A percentile compares a stretch with the other conserved stretches of the same genome.
These are phyloP conservation scores for Scolopax mira DNA, from an alignment of 2,113 vertebrate genomes.

Conservation along the genomic window DNA sequence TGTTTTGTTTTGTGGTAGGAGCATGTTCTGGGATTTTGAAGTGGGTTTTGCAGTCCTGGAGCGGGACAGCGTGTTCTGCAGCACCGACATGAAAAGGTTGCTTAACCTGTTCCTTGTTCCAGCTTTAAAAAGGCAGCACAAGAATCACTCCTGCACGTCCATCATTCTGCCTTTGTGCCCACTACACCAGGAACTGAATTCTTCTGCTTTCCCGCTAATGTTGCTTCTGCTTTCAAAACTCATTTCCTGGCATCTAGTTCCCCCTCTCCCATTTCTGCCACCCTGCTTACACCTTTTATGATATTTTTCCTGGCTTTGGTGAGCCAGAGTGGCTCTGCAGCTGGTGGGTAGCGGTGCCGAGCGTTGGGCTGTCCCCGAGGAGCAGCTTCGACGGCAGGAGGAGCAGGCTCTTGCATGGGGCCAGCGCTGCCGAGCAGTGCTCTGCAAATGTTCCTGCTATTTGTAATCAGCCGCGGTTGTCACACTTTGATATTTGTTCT, in stretches of 20 bases:
- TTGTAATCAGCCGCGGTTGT: constrained; percentile 53
- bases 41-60: background rate
- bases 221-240: background rate
- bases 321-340: background rate
- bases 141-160: background rate
- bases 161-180: background rate
- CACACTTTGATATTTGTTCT: constrained; percentile 69
- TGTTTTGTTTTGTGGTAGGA: background rate
- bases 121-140: background rate
- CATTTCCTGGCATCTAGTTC: background rate
- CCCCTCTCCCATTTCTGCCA: background rate
- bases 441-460: constrained; percentile 63
- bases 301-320: background rate
- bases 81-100: background rate
- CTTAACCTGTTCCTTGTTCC: background rate
- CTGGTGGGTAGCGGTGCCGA: background rate
- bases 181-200: background rate
- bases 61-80: background rate
- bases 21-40: background rate
- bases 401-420: background rate
- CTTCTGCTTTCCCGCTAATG: background rate
- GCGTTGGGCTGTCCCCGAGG: background rate
- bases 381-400: background rate
- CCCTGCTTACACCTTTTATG: background rate
- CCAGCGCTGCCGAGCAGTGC: constrained; percentile 2